A percentile compares a stretch with the other conserved stretches of the same genome.
Conservation (phyloP, 1,140 invertebrate species). For the Venustaconcha ellipsiformis region DNA sequence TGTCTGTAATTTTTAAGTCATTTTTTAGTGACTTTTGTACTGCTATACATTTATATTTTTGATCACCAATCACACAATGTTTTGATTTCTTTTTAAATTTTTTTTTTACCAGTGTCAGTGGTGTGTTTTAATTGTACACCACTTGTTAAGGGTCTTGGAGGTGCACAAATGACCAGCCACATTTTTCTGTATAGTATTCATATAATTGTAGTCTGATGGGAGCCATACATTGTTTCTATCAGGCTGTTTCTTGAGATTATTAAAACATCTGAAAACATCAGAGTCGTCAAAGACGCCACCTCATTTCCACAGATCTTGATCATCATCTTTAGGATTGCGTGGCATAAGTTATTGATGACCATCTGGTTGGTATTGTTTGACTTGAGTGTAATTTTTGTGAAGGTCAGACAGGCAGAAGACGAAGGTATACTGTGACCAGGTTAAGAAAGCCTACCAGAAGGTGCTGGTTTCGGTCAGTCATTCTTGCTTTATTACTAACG, state of each 20-base stretch:
- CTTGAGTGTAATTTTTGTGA: slow-evolving; percentile 9
- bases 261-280: not conserved
- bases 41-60: too few species aligned
- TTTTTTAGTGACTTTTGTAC: too few species aligned
- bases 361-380: slow-evolving; percentile 12
- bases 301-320: slow-evolving; percentile 26
- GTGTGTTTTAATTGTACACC: too few species aligned
- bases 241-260: slow-evolving; percentile 1
- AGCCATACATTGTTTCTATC: slow-evolving; percentile 13
- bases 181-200: too few species aligned
- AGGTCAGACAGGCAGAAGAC: slow-evolving; percentile 19
- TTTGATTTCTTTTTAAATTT: too few species aligned
- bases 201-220: too few species aligned
- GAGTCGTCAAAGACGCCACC: slow-evolving; percentile 25
- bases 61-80: too few species aligned
- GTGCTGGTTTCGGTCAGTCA: slow-evolving; percentile 20
- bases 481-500: slow-evolving; percentile 29
- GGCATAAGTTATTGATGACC: slow-evolving; percentile 20
- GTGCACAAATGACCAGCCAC: too few species aligned
- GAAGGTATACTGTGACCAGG: slow-evolving; percentile 17
- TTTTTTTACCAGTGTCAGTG: too few species aligned
- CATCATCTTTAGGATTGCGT: slow-evolving; percentile 17
- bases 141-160: too few species aligned
- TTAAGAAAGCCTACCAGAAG: slow-evolving; percentile 33
- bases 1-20: too few species aligned